phyloP scores from a whole-genome alignment of 2,888 invertebrate species.

The Xylota sylvarum region DNA sequence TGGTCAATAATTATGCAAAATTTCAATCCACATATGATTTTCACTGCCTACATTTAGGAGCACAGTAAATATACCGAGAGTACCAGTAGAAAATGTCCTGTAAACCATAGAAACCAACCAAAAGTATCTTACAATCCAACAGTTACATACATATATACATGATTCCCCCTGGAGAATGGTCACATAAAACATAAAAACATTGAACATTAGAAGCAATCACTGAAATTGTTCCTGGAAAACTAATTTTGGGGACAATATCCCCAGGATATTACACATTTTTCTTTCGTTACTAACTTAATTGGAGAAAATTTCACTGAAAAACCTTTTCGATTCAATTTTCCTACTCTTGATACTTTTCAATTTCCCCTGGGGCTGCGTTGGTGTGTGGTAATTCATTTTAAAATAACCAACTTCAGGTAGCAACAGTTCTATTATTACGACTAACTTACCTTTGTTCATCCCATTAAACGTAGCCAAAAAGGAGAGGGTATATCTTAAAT shows the following conservation, averaged over 20 bases:
- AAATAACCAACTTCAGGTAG: background rate
- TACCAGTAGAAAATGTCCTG: too few relatives aligned
- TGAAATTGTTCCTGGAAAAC: background rate
- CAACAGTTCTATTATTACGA: background rate
- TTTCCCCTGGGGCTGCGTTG: background rate
- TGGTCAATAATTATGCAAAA: too few relatives aligned
- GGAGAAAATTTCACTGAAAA: background rate
- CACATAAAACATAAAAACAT: background rate
- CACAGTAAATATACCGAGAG: too few relatives aligned
- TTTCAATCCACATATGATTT: too few relatives aligned
- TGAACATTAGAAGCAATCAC: background rate
- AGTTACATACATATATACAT: too few relatives aligned
- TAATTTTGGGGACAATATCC: background rate
- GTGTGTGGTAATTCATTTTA: background rate
- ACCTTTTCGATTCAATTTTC: background rate
- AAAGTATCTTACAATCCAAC: too few relatives aligned
- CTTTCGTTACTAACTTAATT: background rate
- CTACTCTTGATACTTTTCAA: background rate
- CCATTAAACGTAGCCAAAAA: too few relatives aligned
- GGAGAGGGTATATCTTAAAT: background rate
- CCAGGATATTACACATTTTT: background rate
- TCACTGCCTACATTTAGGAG: too few relatives aligned
- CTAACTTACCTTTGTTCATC: background rate
- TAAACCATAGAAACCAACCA: too few relatives aligned
- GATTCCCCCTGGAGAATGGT: background rate